Evolutionary conservation across 2,888 invertebrate genomes (phyloP).

Genomic region (Idaea dimidiata): DNA sequence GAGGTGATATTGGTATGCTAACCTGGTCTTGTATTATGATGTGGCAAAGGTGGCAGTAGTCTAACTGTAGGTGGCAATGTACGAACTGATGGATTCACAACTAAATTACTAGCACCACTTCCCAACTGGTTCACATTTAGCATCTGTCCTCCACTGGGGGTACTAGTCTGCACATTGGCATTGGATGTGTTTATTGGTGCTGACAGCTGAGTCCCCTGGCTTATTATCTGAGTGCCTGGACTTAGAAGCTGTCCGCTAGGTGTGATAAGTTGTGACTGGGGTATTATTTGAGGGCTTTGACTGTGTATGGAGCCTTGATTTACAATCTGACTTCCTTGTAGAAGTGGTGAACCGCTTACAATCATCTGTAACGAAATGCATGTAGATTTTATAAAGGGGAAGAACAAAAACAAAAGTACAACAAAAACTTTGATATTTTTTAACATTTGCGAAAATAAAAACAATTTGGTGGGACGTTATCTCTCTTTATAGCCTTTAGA

Average conservation of each 20-base stretch:
- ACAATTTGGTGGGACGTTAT: background rate
- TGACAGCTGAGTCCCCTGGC: constrained; percentile 69
- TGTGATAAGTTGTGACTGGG: constrained; percentile 63
- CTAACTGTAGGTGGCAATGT: constrained; percentile 68
- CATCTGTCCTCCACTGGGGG: constrained; percentile 57
- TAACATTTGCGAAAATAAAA: background rate
- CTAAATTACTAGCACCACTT: constrained; percentile 56
- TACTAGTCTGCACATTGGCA: constrained; percentile 51
- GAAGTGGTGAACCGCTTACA: constrained; percentile 64
- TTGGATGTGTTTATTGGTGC: constrained; percentile 52
- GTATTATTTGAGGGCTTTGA: constrained; percentile 66
- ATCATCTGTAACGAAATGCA: constrained; percentile 70
- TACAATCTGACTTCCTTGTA: constrained; percentile 71
- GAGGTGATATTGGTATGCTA: too few relatives aligned
- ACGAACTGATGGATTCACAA: constrained; percentile 67
- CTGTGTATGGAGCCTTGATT: constrained; percentile 65
- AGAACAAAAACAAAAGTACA: background rate
- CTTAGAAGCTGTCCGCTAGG: constrained; percentile 61
- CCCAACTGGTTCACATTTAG: constrained; percentile 65
- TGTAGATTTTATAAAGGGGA: constrained; percentile 4
- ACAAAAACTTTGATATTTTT: background rate
- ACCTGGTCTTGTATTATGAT: constrained; percentile 70
- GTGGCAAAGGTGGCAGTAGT: constrained; percentile 66
- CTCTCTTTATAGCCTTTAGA: background rate
- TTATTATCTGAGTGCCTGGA: constrained; percentile 72